These are phyloP conservation scores for Mormoops blainvillei DNA, from an alignment of 2,113 vertebrate species.

Conservation along the genomic window DNA sequence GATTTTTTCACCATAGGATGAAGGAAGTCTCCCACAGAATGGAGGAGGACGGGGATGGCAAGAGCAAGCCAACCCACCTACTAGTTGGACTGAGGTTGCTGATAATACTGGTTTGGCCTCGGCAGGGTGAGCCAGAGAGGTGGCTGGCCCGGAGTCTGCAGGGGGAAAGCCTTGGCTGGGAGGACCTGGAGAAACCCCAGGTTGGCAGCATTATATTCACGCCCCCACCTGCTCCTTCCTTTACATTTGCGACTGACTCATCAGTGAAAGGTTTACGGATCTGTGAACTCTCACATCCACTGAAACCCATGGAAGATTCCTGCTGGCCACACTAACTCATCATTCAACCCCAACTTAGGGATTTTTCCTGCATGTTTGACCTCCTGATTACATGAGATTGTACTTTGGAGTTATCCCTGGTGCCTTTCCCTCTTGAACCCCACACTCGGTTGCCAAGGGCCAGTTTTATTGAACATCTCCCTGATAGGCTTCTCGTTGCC, in stretches of 20 bases:
- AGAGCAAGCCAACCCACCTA: background rate
- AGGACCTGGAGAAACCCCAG: background rate
- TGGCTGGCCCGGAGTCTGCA: background rate
- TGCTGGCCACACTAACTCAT: background rate
- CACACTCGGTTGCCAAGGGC: background rate
- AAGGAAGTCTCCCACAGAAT: background rate
- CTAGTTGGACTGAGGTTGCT: background rate
- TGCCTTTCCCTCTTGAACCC: background rate
- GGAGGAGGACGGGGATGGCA: background rate
- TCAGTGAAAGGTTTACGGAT: background rate
- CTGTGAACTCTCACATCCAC: background rate
- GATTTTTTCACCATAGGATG: background rate
- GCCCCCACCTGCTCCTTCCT: background rate
- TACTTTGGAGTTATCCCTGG: background rate
- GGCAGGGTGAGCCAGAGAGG: background rate
- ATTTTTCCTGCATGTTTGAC: background rate
- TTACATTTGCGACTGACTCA: background rate
- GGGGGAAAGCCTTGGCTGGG: background rate
- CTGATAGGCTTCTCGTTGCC: background rate
- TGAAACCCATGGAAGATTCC: background rate
- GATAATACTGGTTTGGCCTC: background rate
- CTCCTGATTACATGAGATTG: background rate
- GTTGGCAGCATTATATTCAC: background rate
- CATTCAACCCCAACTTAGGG: background rate
- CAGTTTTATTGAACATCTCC: background rate